Evolutionary conservation across 2,888 invertebrate species (phyloP).

Genomic region (Reticulitermes lucifugus): DNA sequence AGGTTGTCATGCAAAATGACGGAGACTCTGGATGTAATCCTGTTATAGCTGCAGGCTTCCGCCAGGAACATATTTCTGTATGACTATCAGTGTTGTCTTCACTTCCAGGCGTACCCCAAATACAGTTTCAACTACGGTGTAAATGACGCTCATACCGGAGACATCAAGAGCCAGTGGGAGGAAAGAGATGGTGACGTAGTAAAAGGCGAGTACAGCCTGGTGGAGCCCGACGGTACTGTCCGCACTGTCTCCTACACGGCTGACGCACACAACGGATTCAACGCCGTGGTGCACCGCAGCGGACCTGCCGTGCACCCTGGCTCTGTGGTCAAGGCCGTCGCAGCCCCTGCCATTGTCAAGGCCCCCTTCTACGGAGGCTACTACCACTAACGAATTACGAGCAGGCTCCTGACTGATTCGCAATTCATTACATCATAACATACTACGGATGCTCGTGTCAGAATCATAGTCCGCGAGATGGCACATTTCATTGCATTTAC

Average conservation of each 20-base stretch:
- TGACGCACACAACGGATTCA: constrained; percentile 57
- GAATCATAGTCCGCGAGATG: no score
- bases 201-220: constrained; percentile 42
- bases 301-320: constrained; percentile 53
- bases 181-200: constrained; percentile 36
- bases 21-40: no score
- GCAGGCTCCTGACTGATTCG: background rate
- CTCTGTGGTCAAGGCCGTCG: constrained; percentile 8
- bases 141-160: constrained; percentile 37
- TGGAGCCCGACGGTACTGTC: constrained; percentile 36
- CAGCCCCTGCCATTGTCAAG: constrained; percentile 38
- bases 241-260: constrained; percentile 56
- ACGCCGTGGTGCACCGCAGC: constrained; percentile 56
- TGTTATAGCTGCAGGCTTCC: no score
- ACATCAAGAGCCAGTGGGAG: constrained; percentile 43
- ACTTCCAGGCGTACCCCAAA: constrained; percentile 29
- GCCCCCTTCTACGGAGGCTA: constrained; percentile 27
- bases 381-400: background rate
- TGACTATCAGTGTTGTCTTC: no score
- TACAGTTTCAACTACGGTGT: constrained; percentile 43
- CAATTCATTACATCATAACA: background rate
- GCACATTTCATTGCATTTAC: no score
- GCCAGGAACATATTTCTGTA: no score
- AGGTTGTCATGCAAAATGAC: no score
- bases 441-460: no score